These are phyloP conservation scores for Psittacula derbiana DNA, from an alignment of 2,797 vertebrate species.

Conservation along the genomic window DNA sequence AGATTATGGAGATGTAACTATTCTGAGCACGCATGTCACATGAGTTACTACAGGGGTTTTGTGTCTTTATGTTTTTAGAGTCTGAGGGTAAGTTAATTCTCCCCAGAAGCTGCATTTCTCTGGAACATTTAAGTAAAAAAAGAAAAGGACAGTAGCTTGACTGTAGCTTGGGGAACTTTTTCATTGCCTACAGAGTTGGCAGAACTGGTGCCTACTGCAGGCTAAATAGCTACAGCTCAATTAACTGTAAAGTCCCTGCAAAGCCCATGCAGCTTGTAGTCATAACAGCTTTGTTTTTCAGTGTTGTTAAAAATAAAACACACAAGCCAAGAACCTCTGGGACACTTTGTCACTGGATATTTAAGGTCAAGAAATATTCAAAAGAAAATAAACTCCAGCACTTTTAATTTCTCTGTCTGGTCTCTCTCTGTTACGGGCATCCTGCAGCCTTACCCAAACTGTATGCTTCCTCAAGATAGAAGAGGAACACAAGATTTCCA, in stretches of 20 bases:
- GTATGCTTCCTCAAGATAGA: background rate
- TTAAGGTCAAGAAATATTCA: slow-evolving; percentile 26
- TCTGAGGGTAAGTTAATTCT: background rate
- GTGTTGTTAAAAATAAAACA: slow-evolving; percentile 38
- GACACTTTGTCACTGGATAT: background rate
- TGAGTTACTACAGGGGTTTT: background rate
- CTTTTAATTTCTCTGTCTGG: background rate
- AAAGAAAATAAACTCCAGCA: background rate
- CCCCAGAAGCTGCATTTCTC: background rate
- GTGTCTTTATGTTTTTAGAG: background rate
- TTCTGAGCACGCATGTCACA: background rate
- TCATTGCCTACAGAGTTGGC: background rate
- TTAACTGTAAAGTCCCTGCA: slow-evolving; percentile 7
- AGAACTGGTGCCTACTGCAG: slow-evolving; percentile 5
- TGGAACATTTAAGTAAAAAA: background rate
- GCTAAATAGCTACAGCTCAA: slow-evolving; percentile 18
- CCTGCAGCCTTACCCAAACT: background rate
- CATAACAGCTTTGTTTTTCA: background rate
- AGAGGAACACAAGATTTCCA: background rate
- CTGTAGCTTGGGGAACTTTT: background rate
- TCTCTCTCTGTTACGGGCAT: background rate
- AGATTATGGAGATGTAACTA: background rate
- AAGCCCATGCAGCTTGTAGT: background rate
- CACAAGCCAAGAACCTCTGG: background rate
- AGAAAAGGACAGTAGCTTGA: background rate